Conservation (phyloP, 1,140 invertebrate genomes). For the Tribolium madens region DNA sequence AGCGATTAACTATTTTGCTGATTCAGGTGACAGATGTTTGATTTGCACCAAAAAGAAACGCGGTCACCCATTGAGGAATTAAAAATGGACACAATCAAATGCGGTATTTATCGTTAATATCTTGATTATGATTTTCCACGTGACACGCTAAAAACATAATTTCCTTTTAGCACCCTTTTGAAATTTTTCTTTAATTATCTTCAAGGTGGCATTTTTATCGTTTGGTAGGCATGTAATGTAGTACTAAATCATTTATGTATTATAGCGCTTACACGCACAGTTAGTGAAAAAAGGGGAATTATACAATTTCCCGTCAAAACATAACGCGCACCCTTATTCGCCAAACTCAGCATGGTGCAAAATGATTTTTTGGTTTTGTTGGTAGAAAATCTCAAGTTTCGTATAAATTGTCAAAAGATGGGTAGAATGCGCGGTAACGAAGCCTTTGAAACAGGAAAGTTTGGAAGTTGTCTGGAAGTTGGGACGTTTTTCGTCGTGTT, state of each 20-base stretch:
- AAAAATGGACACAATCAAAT: no score
- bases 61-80: no score
- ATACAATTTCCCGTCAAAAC: slow-evolving; percentile 25
- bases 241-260: slow-evolving; percentile 33
- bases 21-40: neutral
- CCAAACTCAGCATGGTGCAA: neutral
- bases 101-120: neutral
- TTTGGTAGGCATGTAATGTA: slow-evolving; percentile 16
- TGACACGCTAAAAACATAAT: slow-evolving; percentile 2
- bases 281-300: slow-evolving; percentile 22
- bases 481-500: neutral
- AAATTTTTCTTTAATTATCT: slow-evolving; percentile 33
- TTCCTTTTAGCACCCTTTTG: slow-evolving; percentile 4
- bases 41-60: neutral
- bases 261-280: slow-evolving; percentile 27
- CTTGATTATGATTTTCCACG: neutral
- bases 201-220: slow-evolving; percentile 26
- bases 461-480: neutral
- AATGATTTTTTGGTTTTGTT: neutral
- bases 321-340: slow-evolving; percentile 10
- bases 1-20: neutral
- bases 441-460: slow-evolving; percentile 15
- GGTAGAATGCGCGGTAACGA: neutral
- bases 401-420: neutral
- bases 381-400: neutral